Evolutionary conservation across 2,888 invertebrate species (phyloP).

Genomic region (Phragmatobia fuliginosa): DNA sequence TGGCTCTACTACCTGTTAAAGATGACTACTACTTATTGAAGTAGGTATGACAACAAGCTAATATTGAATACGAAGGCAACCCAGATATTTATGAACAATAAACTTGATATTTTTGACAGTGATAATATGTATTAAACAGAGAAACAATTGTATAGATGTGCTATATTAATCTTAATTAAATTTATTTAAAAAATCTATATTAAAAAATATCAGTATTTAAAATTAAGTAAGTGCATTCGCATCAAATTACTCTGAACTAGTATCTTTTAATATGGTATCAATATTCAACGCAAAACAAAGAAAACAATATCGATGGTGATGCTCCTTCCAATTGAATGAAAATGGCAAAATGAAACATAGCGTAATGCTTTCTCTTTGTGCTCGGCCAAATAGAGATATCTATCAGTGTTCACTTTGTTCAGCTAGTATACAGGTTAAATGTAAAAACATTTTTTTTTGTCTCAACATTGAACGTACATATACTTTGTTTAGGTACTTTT

Average conservation of each 20-base stretch:
- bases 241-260: slow-evolving; percentile 51
- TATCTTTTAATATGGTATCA: slow-evolving; percentile 44
- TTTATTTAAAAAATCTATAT: slow-evolving; percentile 25
- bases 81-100: neutral
- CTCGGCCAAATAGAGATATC: slow-evolving; percentile 53
- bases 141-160: neutral
- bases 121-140: neutral
- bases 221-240: slow-evolving; percentile 36
- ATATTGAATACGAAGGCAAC: no score
- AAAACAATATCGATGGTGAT: slow-evolving; percentile 49
- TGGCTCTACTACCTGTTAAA: no score
- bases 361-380: slow-evolving; percentile 51
- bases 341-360: slow-evolving; percentile 50
- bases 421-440: slow-evolving; percentile 20
- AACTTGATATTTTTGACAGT: neutral
- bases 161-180: neutral
- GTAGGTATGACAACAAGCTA: no score
- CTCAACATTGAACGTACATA: neutral
- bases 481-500: no score
- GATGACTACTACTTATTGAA: no score
- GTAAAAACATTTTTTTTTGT: slow-evolving; percentile 10
- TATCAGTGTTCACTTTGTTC: slow-evolving; percentile 44
- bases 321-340: slow-evolving; percentile 54
- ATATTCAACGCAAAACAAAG: slow-evolving; percentile 49
- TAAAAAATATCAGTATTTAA: slow-evolving; percentile 29